Evolutionary conservation across 2,888 invertebrate species (phyloP).

Genomic region (Auanema sp.): DNA sequence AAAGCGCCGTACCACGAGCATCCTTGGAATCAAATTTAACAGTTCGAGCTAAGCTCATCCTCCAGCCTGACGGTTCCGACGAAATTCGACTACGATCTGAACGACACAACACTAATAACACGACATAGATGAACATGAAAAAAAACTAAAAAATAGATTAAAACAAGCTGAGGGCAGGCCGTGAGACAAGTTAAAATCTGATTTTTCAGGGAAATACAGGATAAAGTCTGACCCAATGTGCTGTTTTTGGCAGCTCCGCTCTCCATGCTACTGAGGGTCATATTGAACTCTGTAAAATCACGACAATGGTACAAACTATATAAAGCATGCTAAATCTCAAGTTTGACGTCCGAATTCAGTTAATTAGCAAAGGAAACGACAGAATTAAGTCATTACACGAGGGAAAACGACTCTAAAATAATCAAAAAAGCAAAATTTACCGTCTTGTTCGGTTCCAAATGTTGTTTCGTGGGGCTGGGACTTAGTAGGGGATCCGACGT

Average conservation of each 20-base stretch:
- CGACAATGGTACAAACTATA: background rate
- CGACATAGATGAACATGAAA: slow-evolving; percentile 12
- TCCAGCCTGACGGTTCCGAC: slow-evolving; percentile 59
- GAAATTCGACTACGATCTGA: slow-evolving; percentile 45
- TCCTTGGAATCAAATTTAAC: slow-evolving; percentile 60
- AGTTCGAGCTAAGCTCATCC: slow-evolving; percentile 58
- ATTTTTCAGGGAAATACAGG: background rate
- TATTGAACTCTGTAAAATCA: slow-evolving; percentile 45
- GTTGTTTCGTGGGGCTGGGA: slow-evolving; percentile 27
- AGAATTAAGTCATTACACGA: background rate
- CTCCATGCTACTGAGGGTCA: slow-evolving; percentile 50
- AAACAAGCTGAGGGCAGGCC: background rate
- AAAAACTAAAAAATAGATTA: background rate
- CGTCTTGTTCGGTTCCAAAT: slow-evolving; percentile 35
- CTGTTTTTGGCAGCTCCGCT: slow-evolving; percentile 28
- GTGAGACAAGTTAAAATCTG: background rate
- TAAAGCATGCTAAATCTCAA: slow-evolving; percentile 2
- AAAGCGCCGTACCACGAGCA: slow-evolving; percentile 42
- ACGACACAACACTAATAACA: slow-evolving; percentile 33
- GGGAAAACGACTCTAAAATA: slow-evolving; percentile 5
- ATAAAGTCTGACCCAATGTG: slow-evolving; percentile 20
- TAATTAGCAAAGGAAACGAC: slow-evolving; percentile 5
- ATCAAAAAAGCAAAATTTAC: slow-evolving; percentile 9
- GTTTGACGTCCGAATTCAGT: slow-evolving; percentile 13
- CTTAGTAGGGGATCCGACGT: slow-evolving; percentile 37